Conservation (phyloP, 2,113 vertebrate genomes). For the Sebastes schlegelii region DNA sequence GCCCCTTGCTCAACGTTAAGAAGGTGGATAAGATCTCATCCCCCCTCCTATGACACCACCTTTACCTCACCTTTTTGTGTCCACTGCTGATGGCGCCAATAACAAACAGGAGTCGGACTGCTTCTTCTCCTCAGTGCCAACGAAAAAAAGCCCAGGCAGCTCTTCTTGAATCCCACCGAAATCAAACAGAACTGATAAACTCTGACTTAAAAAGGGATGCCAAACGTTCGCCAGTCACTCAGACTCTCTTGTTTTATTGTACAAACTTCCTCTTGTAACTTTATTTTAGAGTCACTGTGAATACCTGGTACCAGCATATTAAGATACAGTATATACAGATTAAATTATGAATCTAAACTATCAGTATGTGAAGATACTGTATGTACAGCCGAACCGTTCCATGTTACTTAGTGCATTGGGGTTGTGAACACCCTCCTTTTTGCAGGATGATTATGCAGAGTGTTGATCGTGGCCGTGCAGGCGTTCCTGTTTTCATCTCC, state of each 20-base stretch:
- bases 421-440: slow-evolving; percentile 65
- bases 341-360: slow-evolving; percentile 80
- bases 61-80: slow-evolving; percentile 76
- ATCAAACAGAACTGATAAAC: slow-evolving; percentile 51
- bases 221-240: slow-evolving; percentile 68
- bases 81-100: slow-evolving; percentile 52
- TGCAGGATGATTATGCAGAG: slow-evolving; percentile 66
- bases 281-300: slow-evolving; percentile 88
- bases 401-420: slow-evolving; percentile 73
- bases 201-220: slow-evolving; percentile 49
- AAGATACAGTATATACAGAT: slow-evolving; percentile 82
- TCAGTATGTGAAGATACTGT: slow-evolving; percentile 79
- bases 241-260: slow-evolving; percentile 75
- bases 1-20: slow-evolving; percentile 35
- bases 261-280: slow-evolving; percentile 79
- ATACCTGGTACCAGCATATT: slow-evolving; percentile 88
- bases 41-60: slow-evolving; percentile 50
- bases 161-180: slow-evolving; percentile 44
- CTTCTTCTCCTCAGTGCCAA: slow-evolving; percentile 78
- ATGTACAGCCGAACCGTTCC: slow-evolving; percentile 79
- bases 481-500: slow-evolving; percentile 62
- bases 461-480: slow-evolving; percentile 49
- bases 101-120: slow-evolving; percentile 44
- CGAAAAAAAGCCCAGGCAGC: slow-evolving; percentile 69
- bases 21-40: slow-evolving; percentile 64